Percentiles rank a stretch among this genome's conserved stretches.
phyloP scores from a whole-genome alignment of 2,113 vertebrate genomes.

The Oxyura jamaicensis region DNA sequence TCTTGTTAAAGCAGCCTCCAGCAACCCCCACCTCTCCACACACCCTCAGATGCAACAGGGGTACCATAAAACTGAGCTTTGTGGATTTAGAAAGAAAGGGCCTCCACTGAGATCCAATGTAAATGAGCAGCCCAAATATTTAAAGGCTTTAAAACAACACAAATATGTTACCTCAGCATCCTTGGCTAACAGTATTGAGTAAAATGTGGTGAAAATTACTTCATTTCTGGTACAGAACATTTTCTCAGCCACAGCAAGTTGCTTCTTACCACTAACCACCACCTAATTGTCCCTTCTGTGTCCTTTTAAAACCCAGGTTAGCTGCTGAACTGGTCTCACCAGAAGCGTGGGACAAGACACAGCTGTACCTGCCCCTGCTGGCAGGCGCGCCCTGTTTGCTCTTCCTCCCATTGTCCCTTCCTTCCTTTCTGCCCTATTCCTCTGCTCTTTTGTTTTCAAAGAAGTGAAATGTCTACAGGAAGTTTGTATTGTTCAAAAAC shows the following conservation, averaged over 20 bases:
- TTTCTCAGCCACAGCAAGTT: not conserved
- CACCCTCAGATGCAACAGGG: not conserved
- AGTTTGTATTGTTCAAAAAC: not conserved
- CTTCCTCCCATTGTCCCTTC: not conserved
- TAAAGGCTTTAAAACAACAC: not conserved
- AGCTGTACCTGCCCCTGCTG: rapidly evolving
- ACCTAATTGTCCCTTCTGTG: not conserved
- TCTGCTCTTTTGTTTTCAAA: not conserved
- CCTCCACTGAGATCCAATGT: not conserved
- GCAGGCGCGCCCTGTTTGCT: not conserved
- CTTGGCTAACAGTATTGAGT: rapidly evolving
- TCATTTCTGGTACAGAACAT: not conserved
- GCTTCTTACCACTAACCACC: not conserved
- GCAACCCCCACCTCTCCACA: not conserved
- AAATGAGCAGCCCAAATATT: not conserved
- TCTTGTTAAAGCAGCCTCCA: not conserved
- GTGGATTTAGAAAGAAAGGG: not conserved
- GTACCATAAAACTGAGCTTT: not conserved
- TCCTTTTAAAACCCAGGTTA: not conserved
- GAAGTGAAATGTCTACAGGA: not conserved
- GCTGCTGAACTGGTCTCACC: not conserved
- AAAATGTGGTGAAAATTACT: not conserved
- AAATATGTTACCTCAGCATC: not conserved
- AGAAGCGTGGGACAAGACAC: rapidly evolving
- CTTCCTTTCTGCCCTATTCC: rapidly evolving